Evolutionary conservation across 2,113 vertebrate species (phyloP), one percentile per base, ranked within the genome.

Genomic region (Cyprinodon tularosa): DNA sequence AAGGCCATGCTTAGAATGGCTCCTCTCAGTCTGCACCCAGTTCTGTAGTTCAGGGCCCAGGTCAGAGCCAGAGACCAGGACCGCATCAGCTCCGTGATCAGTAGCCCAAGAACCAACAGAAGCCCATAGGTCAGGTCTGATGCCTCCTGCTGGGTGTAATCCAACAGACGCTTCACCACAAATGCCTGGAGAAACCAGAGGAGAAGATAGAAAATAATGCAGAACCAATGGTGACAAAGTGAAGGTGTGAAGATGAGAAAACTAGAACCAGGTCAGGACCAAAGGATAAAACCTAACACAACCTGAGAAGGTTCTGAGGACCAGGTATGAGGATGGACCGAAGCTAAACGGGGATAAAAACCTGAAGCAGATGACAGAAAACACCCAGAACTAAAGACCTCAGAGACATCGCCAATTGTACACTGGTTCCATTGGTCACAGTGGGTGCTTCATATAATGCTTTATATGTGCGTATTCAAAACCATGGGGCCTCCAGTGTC

Each of bases 31-130:
- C 97, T 94, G 53, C 95, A 91, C 45, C 95, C 96, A 0, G 97
- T 98, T 73, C 97, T 95, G 86, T 98, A 98, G 90, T 98, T 98
- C 90, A 98, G 90, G 1, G 96, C 97, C 97, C 97, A 98, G 44
- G 96, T 97, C 74, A 98, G 91, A 0, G 97, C 96, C 57, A 98
- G 93, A 36, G 96, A 98, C 97, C 96, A 98, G 74, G 97, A 98
- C 36, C 97, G 95, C 66, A 98, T 90, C 48, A 97, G 83, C 90
- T 98, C 97, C 0, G 94, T 96, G 90, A 95, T 85, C 79, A 98
- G 93, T 80, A 98, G 93, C 72, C 96, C 95, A 91, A 97, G 90
- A 70, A 97, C 95, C 93, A 98, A 92, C 86, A 97, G 92, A 88
- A 98, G 93, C 91, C 96, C 96, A 84, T 96, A 97, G 82, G 90